Percentiles rank a stretch among this genome's conserved stretches.
These are phyloP conservation scores for Etheostoma cragini DNA, from an alignment of 2,113 vertebrate genomes.

Conservation along the genomic window DNA sequence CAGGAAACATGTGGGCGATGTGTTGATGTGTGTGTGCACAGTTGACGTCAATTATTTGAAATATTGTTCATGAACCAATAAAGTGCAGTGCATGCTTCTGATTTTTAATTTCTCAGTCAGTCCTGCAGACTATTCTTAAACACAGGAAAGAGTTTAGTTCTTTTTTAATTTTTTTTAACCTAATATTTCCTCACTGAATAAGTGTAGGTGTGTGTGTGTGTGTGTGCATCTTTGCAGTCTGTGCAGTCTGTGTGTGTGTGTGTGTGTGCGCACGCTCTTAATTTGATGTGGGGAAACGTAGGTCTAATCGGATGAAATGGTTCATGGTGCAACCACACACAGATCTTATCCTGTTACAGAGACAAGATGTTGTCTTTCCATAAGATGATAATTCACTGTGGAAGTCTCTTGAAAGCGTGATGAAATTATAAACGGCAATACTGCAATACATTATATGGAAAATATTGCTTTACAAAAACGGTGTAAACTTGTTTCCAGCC, in stretches of 20 bases:
- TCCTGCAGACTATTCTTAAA: neutral
- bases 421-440: constrained; percentile 52
- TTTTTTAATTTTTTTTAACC: no score
- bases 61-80: constrained; percentile 34
- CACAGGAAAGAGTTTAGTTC: constrained; percentile 10
- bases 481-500: constrained; percentile 43
- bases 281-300: constrained; percentile 53
- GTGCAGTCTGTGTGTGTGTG: neutral
- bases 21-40: constrained; percentile 32
- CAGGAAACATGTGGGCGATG: constrained; percentile 68
- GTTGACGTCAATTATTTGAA: constrained; percentile 21
- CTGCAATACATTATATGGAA: constrained; percentile 42
- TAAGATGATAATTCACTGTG: constrained; percentile 30
- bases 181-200: constrained; percentile 23
- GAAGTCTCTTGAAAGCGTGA: constrained; percentile 44
- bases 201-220: neutral
- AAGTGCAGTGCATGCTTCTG: constrained; percentile 11
- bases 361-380: constrained; percentile 58
- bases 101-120: constrained; percentile 37
- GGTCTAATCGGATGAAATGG: constrained; percentile 51
- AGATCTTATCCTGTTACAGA: constrained; percentile 50
- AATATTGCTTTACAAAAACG: constrained; percentile 31
- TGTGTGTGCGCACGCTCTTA: neutral
- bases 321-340: constrained; percentile 58
- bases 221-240: neutral